phyloP scores from a whole-genome alignment of 2,888 invertebrate species.

The Eudasyphora cyanicolor region DNA sequence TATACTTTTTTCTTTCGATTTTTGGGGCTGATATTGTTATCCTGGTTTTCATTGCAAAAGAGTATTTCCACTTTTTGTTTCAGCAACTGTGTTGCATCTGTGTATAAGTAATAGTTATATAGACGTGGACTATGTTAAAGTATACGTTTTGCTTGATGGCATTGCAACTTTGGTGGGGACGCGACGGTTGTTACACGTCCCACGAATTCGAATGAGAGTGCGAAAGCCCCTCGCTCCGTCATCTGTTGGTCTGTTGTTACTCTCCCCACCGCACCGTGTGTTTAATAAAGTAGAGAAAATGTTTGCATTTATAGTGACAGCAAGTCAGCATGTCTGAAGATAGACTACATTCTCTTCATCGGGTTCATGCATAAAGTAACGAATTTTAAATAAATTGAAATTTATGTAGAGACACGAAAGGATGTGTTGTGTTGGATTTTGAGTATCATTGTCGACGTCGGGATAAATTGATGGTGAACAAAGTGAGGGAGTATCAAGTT shows the following conservation, averaged over 20 bases:
- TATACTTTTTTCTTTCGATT: background rate
- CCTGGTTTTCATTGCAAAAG: background rate
- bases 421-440: background rate
- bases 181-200: too few relatives aligned
- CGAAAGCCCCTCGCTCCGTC: too few relatives aligned
- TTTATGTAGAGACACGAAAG: slow-evolving; percentile 34
- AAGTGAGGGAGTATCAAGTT: background rate
- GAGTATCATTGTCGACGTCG: background rate
- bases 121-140: too few relatives aligned
- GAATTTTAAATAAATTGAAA: slow-evolving; percentile 59
- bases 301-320: slow-evolving; percentile 56
- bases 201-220: too few relatives aligned
- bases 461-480: background rate
- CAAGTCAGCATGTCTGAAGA: slow-evolving; percentile 42
- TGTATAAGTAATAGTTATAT: too few relatives aligned
- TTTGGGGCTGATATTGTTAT: background rate
- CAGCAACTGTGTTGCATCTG: too few relatives aligned
- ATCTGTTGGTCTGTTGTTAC: too few relatives aligned
- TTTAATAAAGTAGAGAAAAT: slow-evolving; percentile 46
- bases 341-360: slow-evolving; percentile 4
- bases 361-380: slow-evolving; percentile 39
- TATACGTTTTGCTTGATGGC: too few relatives aligned
- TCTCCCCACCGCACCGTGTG: background rate
- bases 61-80: background rate
- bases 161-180: too few relatives aligned